These are phyloP conservation scores for Hoplias malabaricus DNA, from an alignment of 2,113 vertebrate species.

Conservation along the genomic window DNA sequence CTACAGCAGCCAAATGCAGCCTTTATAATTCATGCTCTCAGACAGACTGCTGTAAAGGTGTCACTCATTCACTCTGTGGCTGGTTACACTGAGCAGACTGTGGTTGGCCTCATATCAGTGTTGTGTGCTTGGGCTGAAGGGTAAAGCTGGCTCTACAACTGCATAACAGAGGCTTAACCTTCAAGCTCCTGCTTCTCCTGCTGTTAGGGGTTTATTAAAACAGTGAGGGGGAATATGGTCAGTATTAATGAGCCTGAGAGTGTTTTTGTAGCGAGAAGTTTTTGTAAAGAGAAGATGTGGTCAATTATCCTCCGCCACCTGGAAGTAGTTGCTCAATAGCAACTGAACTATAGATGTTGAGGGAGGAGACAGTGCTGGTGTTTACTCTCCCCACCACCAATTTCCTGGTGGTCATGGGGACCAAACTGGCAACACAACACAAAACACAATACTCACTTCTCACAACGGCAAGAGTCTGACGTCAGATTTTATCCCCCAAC, in stretches of 20 bases:
- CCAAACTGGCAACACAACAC: too few relatives aligned
- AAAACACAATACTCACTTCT: too few relatives aligned
- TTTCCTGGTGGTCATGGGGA: too few relatives aligned
- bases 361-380: too few relatives aligned
- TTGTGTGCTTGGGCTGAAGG: neutral
- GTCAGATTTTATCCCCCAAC: too few relatives aligned
- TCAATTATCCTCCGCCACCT: too few relatives aligned
- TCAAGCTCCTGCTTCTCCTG: neutral
- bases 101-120: neutral
- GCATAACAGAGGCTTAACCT: neutral
- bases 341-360: too few relatives aligned
- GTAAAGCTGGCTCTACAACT: neutral
- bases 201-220: constrained; percentile 1
- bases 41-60: constrained; percentile 9
- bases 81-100: neutral
- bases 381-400: too few relatives aligned
- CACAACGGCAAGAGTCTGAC: too few relatives aligned
- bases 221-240: neutral
- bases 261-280: neutral
- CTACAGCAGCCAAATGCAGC: constrained; percentile 1
- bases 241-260: neutral
- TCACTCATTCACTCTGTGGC: neutral
- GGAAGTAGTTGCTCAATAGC: too few relatives aligned
- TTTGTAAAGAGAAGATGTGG: neutral
- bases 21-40: neutral